phyloP scores from a whole-genome alignment of 2,888 invertebrate genomes.

The Macropis europaea region DNA sequence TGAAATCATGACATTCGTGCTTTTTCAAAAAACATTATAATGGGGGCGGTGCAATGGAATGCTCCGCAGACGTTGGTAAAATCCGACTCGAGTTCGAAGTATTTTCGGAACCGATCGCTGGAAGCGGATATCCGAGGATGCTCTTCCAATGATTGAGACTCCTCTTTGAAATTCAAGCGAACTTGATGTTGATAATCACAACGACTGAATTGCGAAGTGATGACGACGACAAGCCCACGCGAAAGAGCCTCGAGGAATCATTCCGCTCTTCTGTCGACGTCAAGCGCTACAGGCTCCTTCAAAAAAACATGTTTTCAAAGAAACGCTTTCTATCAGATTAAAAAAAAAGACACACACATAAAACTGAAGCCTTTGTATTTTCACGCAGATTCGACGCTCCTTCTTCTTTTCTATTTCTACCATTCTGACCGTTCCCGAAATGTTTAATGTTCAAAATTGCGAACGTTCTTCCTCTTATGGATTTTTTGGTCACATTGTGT shows the following conservation, averaged over 20 bases:
- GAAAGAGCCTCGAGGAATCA: constrained; percentile 22
- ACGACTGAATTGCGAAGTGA: constrained; percentile 15
- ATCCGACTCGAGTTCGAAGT: not conserved
- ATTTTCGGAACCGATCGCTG: constrained; percentile 23
- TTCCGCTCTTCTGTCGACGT: constrained; percentile 18
- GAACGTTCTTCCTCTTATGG: too few species aligned
- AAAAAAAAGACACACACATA: too few species aligned
- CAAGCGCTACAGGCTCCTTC: not conserved
- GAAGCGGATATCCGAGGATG: constrained; percentile 17
- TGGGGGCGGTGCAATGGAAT: not conserved
- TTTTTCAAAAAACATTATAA: too few species aligned
- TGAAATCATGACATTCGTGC: too few species aligned
- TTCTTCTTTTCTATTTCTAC: too few species aligned
- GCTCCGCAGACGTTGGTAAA: not conserved
- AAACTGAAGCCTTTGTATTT: too few species aligned
- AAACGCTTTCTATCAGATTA: too few species aligned
- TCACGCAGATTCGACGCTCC: too few species aligned
- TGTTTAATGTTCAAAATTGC: too few species aligned
- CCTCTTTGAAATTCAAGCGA: constrained; percentile 15
- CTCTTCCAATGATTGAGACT: constrained; percentile 14
- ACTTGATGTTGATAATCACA: constrained; percentile 21
- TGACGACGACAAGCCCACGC: constrained; percentile 37
- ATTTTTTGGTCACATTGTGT: too few species aligned
- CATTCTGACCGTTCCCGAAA: too few species aligned
- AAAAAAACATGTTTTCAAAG: not conserved